Evolutionary conservation across 1,140 invertebrate species (phyloP), one percentile per base, ranked within the genome.

Genomic region (Bombus fervidus): DNA sequence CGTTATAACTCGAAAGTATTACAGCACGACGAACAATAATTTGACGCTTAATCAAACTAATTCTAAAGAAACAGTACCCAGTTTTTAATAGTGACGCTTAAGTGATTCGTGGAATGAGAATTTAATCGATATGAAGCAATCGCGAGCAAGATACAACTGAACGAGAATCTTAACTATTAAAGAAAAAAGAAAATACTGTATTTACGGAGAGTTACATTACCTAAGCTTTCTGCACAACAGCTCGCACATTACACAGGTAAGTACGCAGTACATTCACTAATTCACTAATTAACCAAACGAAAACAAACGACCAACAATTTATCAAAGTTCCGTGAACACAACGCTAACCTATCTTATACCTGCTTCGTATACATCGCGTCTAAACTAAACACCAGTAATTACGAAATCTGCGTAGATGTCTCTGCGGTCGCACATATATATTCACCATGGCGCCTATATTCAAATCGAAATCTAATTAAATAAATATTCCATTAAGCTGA

Each of bases 361-460:
- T 28, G 59, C 59, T 78, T 64, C 37, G 57, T 64, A 43, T 31
- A 31, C 76, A 5, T 43, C 37, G 39, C 75, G 75, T 78, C 57
- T 41, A 78, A 74, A 34, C 57, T 31, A 78, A 74, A 53, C 73
- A n/a, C 22, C n/a, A 71, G 43, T 31, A 12, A 53, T 37, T 57
- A 75, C 31, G 59, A 78, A 64, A 66, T 64, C 59, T 37, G 18
- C 76, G 10, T n/a, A 25, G 59, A 64, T 43, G 59, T n/a, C 28
- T 28, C 53, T 75, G 25, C 47, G 25, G 4, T 62, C 75, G 66
- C 0, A 22, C 25, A 5, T 39, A 8, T 28, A 37, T 9, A 18
- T 1, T 13, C 37, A 77, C 37, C 1, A 62, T 77, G 75, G 75
- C 75, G 75, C 57, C 57, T 62, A 39, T 10, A 66, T 78, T 78